A percentile compares a stretch with the other conserved stretches of the same genome.
Evolutionary conservation across 2,888 invertebrate species (phyloP).

Genomic region (Drosophila paranaensis): DNA sequence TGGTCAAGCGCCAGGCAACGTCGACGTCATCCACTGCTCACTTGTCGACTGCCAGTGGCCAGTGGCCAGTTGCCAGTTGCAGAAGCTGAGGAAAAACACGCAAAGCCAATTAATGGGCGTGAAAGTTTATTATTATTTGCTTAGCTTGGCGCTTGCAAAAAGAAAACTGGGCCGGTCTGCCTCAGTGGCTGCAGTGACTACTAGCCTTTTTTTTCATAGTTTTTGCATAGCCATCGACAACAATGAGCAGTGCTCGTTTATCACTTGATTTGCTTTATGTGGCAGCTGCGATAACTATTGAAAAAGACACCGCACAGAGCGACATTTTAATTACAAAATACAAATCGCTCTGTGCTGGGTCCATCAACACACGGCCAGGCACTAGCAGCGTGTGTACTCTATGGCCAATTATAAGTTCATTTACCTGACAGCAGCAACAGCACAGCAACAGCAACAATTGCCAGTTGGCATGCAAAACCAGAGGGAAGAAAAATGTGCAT

Average conservation of each 20-base stretch:
- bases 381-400: conserved; percentile 42
- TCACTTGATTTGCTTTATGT: conserved; percentile 65
- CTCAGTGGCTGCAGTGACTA: conserved; percentile 32
- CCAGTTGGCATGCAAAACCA: conserved; percentile 62
- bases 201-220: conserved; percentile 19
- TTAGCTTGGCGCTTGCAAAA: conserved; percentile 37
- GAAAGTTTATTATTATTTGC: conserved; percentile 79
- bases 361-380: neutral
- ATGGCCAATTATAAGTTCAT: conserved; percentile 79
- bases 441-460: conserved; percentile 32
- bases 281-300: conserved; percentile 69
- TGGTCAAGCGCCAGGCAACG: conserved; percentile 45
- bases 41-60: conserved; percentile 29
- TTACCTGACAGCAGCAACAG: conserved; percentile 58
- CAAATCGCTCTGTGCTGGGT: neutral
- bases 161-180: conserved; percentile 29
- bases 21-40: conserved; percentile 39
- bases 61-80: conserved; percentile 19
- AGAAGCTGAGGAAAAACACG: conserved; percentile 54
- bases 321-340: conserved; percentile 53
- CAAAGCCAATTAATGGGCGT: conserved; percentile 80
- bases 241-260: conserved; percentile 56
- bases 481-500: conserved; percentile 71
- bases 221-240: conserved; percentile 27
- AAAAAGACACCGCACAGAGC: conserved; percentile 46